These are phyloP conservation scores for Xanthorhoe spadicearia DNA, from an alignment of 2,888 invertebrate species.

Conservation along the genomic window DNA sequence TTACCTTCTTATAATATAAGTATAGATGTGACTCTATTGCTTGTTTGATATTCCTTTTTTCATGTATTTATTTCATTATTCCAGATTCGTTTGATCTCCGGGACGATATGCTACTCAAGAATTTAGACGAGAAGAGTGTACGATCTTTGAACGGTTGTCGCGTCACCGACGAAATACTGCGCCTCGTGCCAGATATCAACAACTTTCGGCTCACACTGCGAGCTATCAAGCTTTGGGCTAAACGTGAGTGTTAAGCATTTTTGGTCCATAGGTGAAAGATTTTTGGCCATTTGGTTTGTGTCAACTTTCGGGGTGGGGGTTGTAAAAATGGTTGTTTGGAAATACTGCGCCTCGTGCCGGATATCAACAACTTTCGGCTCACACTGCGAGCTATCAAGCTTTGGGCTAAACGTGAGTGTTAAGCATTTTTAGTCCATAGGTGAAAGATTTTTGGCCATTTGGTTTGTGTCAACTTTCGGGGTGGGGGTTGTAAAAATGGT, in stretches of 20 bases:
- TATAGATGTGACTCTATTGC: too few relatives aligned
- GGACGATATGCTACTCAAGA: constrained; percentile 96
- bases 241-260: too few relatives aligned
- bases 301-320: too few relatives aligned
- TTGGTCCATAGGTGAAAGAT: too few relatives aligned
- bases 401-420: constrained; percentile 98
- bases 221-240: constrained; percentile 99
- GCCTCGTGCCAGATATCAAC: constrained; percentile 97
- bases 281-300: too few relatives aligned
- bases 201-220: constrained; percentile 96
- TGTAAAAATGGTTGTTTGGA: too few relatives aligned
- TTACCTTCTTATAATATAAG: too few relatives aligned
- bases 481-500: too few relatives aligned
- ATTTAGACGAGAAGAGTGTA: constrained; percentile 98
- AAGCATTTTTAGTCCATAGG: too few relatives aligned
- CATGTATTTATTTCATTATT: constrained; percentile 6
- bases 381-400: constrained; percentile 97
- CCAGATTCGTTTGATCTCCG: constrained; percentile 91
- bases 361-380: constrained; percentile 96
- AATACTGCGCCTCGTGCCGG: constrained; percentile 97
- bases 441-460: too few relatives aligned
- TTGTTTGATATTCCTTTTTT: too few relatives aligned
- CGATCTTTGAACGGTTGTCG: constrained; percentile 98
- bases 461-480: too few relatives aligned
- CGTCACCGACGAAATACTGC: constrained; percentile 98